Evolutionary conservation across 1,140 invertebrate genomes (phyloP).

Genomic region (Bombus confusus): DNA sequence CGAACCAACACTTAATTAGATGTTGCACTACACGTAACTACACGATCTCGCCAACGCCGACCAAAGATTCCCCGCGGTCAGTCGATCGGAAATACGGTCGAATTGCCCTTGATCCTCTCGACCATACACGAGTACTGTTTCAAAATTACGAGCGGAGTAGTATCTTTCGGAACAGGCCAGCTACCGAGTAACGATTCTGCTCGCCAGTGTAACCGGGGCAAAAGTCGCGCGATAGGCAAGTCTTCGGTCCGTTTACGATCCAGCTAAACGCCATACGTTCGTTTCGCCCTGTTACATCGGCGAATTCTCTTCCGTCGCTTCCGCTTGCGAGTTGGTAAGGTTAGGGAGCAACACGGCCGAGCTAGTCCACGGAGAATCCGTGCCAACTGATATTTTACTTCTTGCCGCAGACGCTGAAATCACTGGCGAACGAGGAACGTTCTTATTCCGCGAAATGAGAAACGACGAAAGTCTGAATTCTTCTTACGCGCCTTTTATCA

Average conservation of each 20-base stretch:
- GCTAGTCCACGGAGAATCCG: background rate
- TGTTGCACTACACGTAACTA: too few relatives aligned
- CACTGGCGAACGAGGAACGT: too few relatives aligned
- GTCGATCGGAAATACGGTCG: too few relatives aligned
- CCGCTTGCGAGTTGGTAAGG: background rate
- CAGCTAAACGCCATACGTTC: background rate
- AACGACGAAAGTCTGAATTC: background rate
- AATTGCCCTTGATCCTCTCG: conserved; percentile 4
- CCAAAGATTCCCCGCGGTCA: too few relatives aligned
- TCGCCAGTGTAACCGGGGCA: background rate
- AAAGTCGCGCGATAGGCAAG: background rate
- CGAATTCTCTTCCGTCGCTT: too few relatives aligned
- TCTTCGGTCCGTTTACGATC: conserved; percentile 21
- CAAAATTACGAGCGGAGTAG: conserved; percentile 12
- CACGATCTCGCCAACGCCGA: too few relatives aligned
- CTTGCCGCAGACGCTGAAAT: background rate
- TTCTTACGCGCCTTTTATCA: background rate
- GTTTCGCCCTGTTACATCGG: background rate
- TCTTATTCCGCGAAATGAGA: too few relatives aligned
- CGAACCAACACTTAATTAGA: too few relatives aligned
- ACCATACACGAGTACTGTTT: background rate
- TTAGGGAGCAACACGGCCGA: background rate
- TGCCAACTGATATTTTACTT: conserved; percentile 1
- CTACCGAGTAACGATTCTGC: conserved; percentile 4
- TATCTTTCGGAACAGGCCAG: background rate